Evolutionary conservation across 2,797 vertebrate species (phyloP).

Genomic region (Bradypodion ventrale): DNA sequence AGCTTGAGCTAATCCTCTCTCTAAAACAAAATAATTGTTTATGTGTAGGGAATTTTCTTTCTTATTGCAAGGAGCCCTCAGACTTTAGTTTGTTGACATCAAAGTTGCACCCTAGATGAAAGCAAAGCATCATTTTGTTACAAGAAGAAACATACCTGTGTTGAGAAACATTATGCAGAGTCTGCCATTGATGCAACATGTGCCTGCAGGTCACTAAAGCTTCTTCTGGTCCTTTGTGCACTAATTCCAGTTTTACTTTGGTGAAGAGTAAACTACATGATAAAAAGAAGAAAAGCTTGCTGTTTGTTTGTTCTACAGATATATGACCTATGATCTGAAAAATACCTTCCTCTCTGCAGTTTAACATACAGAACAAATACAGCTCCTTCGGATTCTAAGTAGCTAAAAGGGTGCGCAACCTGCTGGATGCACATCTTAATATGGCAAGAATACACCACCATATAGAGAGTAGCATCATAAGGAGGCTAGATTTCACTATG

Average conservation of each 20-base stretch:
- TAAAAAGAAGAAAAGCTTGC: conserved; percentile 30
- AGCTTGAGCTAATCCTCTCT: neutral
- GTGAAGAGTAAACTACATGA: conserved; percentile 89
- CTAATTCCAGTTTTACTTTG: conserved; percentile 91
- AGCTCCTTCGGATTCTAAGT: no score
- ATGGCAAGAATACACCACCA: no score
- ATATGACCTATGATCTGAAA: neutral
- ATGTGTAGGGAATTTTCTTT: neutral
- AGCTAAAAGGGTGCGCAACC: no score
- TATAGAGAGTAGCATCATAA: no score
- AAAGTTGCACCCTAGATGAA: neutral
- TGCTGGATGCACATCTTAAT: no score
- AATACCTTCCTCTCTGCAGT: no score
- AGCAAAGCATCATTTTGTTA: neutral
- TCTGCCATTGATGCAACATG: conserved; percentile 92
- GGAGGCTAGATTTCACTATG: no score
- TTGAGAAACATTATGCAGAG: conserved; percentile 81
- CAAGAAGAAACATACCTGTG: conserved; percentile 79
- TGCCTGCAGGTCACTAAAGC: conserved; percentile 91
- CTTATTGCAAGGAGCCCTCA: neutral
- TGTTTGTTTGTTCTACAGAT: neutral
- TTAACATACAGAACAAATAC: no score
- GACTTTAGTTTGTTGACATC: neutral
- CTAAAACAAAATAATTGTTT: neutral
- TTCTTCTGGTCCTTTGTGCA: conserved; percentile 83